A percentile compares a stretch with the other conserved stretches of the same genome.
phyloP scores from a whole-genome alignment of 1,140 invertebrate species.

The Trissolcus basalis region DNA sequence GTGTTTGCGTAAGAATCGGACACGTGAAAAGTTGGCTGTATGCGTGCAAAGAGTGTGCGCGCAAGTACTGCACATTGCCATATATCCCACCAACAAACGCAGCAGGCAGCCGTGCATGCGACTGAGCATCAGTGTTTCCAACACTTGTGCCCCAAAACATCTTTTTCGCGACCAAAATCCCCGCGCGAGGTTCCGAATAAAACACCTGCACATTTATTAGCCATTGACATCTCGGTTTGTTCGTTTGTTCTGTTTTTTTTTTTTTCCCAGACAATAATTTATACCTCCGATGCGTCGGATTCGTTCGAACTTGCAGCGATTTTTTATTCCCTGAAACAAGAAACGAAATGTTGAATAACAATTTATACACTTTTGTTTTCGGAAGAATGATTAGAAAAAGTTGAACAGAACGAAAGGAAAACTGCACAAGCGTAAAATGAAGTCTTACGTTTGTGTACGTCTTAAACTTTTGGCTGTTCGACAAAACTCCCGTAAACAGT shows the following conservation, averaged over 20 bases:
- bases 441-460: no score
- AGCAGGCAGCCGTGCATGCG: constrained; percentile 57
- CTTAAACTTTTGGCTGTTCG: no score
- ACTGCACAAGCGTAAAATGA: no score
- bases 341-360: no score
- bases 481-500: no score
- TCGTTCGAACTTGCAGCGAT: not conserved
- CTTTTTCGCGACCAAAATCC: constrained; percentile 38
- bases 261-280: not conserved
- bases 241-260: not conserved
- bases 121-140: constrained; percentile 51
- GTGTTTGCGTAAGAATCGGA: constrained; percentile 44
- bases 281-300: not conserved
- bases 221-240: not conserved
- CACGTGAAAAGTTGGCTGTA: constrained; percentile 34
- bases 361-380: no score
- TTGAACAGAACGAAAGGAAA: no score
- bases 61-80: constrained; percentile 47
- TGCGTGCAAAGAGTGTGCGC: constrained; percentile 35
- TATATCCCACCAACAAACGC: constrained; percentile 32
- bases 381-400: no score
- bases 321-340: no score
- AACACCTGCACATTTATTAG: constrained; percentile 13
- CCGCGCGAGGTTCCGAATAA: constrained; percentile 15
- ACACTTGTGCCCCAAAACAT: constrained; percentile 46